Evolutionary conservation across 2,797 vertebrate genomes (phyloP).

Genomic region (Monodelphis domestica): DNA sequence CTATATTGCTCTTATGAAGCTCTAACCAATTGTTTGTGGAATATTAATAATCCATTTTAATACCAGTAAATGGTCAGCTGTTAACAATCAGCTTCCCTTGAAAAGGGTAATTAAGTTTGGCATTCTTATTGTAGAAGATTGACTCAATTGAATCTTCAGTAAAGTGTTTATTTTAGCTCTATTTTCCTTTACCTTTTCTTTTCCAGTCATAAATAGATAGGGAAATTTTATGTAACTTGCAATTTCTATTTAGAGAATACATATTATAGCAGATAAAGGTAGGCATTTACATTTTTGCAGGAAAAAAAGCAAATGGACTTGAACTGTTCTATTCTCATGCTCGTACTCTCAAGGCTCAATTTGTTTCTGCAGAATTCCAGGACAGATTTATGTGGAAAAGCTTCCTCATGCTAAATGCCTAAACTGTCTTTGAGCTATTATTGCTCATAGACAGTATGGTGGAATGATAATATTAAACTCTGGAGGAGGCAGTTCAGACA

Average conservation of each 20-base stretch:
- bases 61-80: not conserved
- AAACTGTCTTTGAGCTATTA: not conserved
- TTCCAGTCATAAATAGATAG: not conserved
- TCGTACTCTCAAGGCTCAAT: not conserved
- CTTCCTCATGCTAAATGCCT: not conserved
- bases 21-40: not conserved
- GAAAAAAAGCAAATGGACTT: not conserved
- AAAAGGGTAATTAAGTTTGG: not conserved
- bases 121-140: not conserved
- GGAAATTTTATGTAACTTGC: not conserved
- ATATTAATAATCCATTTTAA: constrained; percentile 13
- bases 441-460: not conserved
- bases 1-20: not conserved
- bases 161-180: not conserved
- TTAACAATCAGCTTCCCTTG: not conserved
- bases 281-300: not conserved
- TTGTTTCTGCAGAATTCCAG: not conserved
- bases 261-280: not conserved
- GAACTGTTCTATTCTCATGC: not conserved
- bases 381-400: constrained; percentile 6
- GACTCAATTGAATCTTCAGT: constrained; percentile 19
- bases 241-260: constrained; percentile 10
- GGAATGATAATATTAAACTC: not conserved
- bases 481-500: not conserved
- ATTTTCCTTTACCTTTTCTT: constrained; percentile 10